These are phyloP conservation scores for Ametastegia equiseti DNA, from an alignment of 2,888 invertebrate species.

Conservation along the genomic window DNA sequence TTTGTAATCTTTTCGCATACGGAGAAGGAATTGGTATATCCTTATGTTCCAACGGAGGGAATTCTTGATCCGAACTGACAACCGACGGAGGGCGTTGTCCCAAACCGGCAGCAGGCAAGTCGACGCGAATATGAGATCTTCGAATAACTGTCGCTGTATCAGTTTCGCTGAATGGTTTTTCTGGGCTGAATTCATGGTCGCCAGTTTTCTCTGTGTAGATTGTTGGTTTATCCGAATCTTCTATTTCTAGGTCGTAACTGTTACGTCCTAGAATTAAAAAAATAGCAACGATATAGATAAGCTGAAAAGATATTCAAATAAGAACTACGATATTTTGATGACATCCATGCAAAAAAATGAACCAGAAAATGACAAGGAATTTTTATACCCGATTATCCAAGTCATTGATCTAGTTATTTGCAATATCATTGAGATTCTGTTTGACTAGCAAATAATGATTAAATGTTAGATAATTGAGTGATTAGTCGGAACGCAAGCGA, in stretches of 20 bases:
- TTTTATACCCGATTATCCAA: too few relatives aligned
- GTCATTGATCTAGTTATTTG: slow-evolving; percentile 16
- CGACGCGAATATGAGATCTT: slow-evolving; percentile 78
- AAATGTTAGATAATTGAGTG: slow-evolving; percentile 3
- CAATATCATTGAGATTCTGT: neutral
- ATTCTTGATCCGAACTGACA: slow-evolving; percentile 78
- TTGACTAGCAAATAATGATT: neutral
- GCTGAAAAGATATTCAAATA: neutral
- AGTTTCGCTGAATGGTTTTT: slow-evolving; percentile 68
- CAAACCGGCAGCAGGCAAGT: slow-evolving; percentile 81
- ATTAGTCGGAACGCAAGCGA: neutral
- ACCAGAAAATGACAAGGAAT: neutral
- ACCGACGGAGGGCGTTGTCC: slow-evolving; percentile 83
- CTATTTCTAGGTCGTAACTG: slow-evolving; percentile 71
- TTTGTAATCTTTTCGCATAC: slow-evolving; percentile 62
- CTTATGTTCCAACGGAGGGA: slow-evolving; percentile 68
- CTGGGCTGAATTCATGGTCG: slow-evolving; percentile 60
- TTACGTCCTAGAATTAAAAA: slow-evolving; percentile 64
- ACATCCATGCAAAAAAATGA: neutral
- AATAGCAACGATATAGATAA: neutral
- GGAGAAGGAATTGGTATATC: slow-evolving; percentile 68
- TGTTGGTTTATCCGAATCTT: slow-evolving; percentile 65
- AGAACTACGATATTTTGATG: neutral
- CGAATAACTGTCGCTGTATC: slow-evolving; percentile 71
- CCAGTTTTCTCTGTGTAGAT: slow-evolving; percentile 64